Conservation (phyloP, 2,888 invertebrate species). For the Vannuccia rotundouncinata region DNA sequence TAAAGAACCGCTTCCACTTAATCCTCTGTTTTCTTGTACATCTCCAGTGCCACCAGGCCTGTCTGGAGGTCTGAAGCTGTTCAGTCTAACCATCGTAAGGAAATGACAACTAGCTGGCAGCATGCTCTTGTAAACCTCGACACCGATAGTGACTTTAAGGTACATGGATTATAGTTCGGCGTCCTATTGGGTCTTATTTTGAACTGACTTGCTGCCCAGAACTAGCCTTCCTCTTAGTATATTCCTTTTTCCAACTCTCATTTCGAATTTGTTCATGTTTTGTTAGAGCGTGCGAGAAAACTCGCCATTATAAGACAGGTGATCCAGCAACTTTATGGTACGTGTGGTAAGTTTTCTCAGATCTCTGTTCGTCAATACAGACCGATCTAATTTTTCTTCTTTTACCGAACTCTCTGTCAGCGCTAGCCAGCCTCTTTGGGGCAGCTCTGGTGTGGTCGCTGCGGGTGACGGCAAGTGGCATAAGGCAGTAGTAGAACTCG, state of each 20-base stretch:
- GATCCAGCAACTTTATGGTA: conserved; percentile 27
- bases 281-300: conserved; percentile 13
- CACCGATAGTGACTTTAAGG: conserved; percentile 15
- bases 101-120: neutral
- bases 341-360: neutral
- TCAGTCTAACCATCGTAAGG: too few species aligned
- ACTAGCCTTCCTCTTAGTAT: neutral
- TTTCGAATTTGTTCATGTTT: neutral
- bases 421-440: conserved; percentile 1
- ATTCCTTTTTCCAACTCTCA: neutral
- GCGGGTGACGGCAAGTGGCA: neutral
- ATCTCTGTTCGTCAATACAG: neutral
- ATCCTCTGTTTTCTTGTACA: neutral
- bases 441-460: neutral
- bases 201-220: neutral
- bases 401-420: too few species aligned
- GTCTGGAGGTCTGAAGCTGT: neutral
- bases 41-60: conserved; percentile 13
- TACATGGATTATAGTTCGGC: neutral
- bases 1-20: neutral
- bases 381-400: too few species aligned
- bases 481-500: conserved; percentile 1
- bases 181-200: neutral
- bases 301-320: conserved; percentile 27
- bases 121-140: neutral